A percentile compares a stretch with the other conserved stretches of the same genome.
Conservation (phyloP, 2,888 invertebrate genomes). For the Lasioglossum zephyrum region DNA sequence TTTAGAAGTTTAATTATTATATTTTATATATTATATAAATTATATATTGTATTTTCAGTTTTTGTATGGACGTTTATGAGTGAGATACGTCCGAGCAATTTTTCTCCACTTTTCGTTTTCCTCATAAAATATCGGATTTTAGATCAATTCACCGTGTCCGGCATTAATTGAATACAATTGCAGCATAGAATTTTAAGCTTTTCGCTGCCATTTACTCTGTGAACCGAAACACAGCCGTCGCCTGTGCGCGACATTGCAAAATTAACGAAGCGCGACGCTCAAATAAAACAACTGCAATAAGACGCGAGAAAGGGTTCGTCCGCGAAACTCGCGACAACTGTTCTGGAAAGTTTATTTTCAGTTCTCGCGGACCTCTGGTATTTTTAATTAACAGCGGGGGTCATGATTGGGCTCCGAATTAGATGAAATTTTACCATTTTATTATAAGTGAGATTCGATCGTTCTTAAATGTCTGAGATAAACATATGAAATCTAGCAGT, state of each 20-base stretch:
- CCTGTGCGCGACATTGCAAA: slow-evolving; percentile 18
- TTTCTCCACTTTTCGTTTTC: too few species aligned
- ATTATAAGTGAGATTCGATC: neutral
- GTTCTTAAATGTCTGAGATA: neutral
- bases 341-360: neutral
- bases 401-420: too few species aligned
- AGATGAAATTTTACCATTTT: neutral
- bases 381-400: neutral
- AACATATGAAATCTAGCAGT: neutral
- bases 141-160: neutral
- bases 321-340: neutral
- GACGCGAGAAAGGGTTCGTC: slow-evolving; percentile 7
- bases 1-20: too few species aligned
- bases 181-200: neutral
- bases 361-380: neutral
- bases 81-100: too few species aligned
- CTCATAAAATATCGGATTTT: too few species aligned
- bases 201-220: slow-evolving; percentile 14
- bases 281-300: slow-evolving; percentile 19
- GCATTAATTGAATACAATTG: slow-evolving; percentile 4
- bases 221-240: slow-evolving; percentile 28
- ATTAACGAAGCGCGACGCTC: slow-evolving; percentile 21
- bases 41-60: too few species aligned
- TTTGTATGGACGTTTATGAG: too few species aligned
- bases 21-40: too few species aligned